Evolutionary conservation across 2,113 vertebrate genomes (phyloP).

Genomic region (Lota lota): DNA sequence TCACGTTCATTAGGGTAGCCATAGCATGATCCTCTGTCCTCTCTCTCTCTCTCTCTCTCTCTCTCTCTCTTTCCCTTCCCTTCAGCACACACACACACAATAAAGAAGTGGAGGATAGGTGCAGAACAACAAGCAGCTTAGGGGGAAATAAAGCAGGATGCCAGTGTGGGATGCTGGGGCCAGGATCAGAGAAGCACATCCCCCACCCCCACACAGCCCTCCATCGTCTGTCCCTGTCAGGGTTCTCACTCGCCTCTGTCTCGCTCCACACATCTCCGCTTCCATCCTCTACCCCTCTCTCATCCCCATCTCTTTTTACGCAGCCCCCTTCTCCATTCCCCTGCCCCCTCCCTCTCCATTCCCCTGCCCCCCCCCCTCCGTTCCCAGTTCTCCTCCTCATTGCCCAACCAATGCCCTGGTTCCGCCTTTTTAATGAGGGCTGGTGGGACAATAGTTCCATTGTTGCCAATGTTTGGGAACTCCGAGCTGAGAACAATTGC

Average conservation of each 20-base stretch:
- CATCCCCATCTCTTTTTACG: neutral
- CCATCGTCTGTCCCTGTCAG: conserved; percentile 66
- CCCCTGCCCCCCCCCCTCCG: conserved; percentile 42
- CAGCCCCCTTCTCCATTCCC: conserved; percentile 41
- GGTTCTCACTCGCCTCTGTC: conserved; percentile 75
- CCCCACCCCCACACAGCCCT: conserved; percentile 26
- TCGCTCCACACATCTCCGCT: conserved; percentile 17
- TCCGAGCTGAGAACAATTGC: conserved; percentile 80
- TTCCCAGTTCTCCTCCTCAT: conserved; percentile 36
- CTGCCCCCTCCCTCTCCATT: conserved; percentile 36
- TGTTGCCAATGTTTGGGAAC: conserved; percentile 79
- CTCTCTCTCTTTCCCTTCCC: conserved; percentile 22
- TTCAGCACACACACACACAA: conserved; percentile 1
- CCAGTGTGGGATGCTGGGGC: neutral
- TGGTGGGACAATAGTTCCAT: conserved; percentile 82
- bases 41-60: conserved; percentile 14
- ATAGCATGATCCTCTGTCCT: conserved; percentile 32
- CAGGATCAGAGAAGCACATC: conserved; percentile 35
- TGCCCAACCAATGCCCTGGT: conserved; percentile 38
- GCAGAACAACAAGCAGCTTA: conserved; percentile 22
- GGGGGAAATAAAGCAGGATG: neutral
- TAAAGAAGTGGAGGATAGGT: conserved; percentile 26
- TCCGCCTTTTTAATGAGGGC: conserved; percentile 79
- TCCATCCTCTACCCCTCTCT: neutral
- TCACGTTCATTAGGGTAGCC: conserved; percentile 79